Base-by-base conservation (phyloP, 2,797 vertebrate species). In the Nasua narica region DNA sequence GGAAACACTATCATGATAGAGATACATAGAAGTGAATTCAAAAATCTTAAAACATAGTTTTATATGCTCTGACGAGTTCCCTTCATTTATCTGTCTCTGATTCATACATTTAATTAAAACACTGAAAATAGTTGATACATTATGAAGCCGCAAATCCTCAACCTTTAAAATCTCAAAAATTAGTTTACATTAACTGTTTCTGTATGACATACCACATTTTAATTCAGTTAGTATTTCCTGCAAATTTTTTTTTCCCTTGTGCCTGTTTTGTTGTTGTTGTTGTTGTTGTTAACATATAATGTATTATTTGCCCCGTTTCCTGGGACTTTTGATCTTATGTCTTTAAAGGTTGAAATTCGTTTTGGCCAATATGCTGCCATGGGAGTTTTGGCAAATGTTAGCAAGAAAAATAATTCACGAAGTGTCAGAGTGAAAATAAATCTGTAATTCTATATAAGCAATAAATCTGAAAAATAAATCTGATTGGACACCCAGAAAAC, bases 311-410 rank as follows among this genome's bases (percentile, higher is more conserved):
- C 40, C 40, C 40, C 40, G 19, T 95, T 35, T 91, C 60, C 60
- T 88, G 43, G 43, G 37, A 70, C 2, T 54, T 78, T 50, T 85
- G 43, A 91, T 14, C 9, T 67, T 94, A 56, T 3, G 5, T 65
- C 16, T 92, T 70, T 72, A 96, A 94, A 93, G 72, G 25, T 40
- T 89, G 48, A 91, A 58, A 48, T 82, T 43, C 74, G 14, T 85
- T 78, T 67, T 43, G 23, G 62, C 52, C 29, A 6, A 6, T 78
- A 95, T 50, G 3, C 46, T 37, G 46, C 43, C 27, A 2, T 32
- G 90, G 43, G 52, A 92, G 13, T 82, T 92, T 94, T 85, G 78
- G 40, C 19, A 93, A 82, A 67, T 58, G 29, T 19, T 94, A 97
- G 50, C n/a, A 83, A 96, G 43, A 70, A 93, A 92, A 81, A 37